phyloP scores from a whole-genome alignment of 2,888 invertebrate genomes.

The Amiota minor region DNA sequence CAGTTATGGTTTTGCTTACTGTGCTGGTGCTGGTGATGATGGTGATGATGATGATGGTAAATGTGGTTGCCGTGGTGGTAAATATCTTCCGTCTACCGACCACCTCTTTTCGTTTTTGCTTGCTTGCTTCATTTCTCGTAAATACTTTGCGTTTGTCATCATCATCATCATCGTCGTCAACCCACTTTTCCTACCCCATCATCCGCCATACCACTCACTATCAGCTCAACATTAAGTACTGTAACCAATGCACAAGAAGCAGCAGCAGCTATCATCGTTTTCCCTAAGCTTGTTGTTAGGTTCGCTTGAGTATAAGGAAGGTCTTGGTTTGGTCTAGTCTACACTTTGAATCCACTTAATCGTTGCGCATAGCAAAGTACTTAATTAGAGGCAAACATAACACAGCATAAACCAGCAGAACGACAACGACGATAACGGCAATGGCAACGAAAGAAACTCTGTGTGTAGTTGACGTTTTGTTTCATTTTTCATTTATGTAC shows the following conservation, averaged over 20 bases:
- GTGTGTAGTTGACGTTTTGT: too few species aligned
- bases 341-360: conserved; percentile 37
- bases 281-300: not conserved
- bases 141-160: not conserved
- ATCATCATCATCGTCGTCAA: not conserved
- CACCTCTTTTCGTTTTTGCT: conserved; percentile 6
- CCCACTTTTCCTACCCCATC: not conserved
- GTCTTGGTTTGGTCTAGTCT: not conserved
- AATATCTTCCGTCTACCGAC: not conserved
- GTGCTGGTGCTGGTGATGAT: not conserved
- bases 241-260: too few species aligned
- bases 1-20: conserved; percentile 22
- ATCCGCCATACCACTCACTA: too few species aligned
- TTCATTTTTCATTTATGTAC: too few species aligned
- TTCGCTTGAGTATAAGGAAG: not conserved
- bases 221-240: too few species aligned
- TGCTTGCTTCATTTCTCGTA: conserved; percentile 17
- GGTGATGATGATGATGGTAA: not conserved
- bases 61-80: too few species aligned
- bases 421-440: conserved; percentile 9
- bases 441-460: too few species aligned
- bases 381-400: conserved; percentile 45
- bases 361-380: conserved; percentile 45
- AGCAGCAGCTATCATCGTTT: not conserved
- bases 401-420: conserved; percentile 21